These are phyloP conservation scores for Zootermopsis nevadensis DNA, from an alignment of 2,888 invertebrate species.

Conservation along the genomic window DNA sequence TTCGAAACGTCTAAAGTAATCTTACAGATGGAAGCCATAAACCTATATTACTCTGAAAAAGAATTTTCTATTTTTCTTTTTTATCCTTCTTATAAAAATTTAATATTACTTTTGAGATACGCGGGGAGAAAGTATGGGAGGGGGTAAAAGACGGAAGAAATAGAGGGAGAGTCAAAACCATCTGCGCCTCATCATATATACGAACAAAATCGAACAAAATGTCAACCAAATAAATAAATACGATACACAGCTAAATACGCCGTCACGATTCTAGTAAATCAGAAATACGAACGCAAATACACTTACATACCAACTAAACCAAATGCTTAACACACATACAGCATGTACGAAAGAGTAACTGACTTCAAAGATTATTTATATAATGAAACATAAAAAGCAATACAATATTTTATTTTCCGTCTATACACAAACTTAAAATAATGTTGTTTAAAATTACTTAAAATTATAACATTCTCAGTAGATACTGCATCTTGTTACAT, in stretches of 20 bases:
- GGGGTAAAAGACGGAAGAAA: slow-evolving; percentile 44
- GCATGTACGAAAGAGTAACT: too few relatives aligned
- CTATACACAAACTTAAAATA: too few relatives aligned
- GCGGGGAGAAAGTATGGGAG: slow-evolving; percentile 53
- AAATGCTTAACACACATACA: neutral
- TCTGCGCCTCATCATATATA: slow-evolving; percentile 52
- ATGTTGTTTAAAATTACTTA: too few relatives aligned
- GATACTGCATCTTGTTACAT: too few relatives aligned
- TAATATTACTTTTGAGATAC: slow-evolving; percentile 62
- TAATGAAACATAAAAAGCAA: too few relatives aligned
- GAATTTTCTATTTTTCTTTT: slow-evolving; percentile 61
- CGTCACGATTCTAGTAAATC: neutral
- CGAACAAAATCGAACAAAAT: slow-evolving; percentile 45
- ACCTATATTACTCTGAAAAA: slow-evolving; percentile 65
- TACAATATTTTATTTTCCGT: too few relatives aligned
- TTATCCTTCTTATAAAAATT: slow-evolving; percentile 63
- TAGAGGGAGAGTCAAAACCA: slow-evolving; percentile 55
- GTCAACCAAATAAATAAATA: slow-evolving; percentile 37
- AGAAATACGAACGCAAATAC: too few relatives aligned
- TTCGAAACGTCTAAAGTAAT: slow-evolving; percentile 65
- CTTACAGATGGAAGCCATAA: slow-evolving; percentile 66
- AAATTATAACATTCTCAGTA: too few relatives aligned
- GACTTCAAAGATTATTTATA: too few relatives aligned
- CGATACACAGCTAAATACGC: slow-evolving; percentile 4
- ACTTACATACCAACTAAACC: neutral